phyloP scores from a whole-genome alignment of 2,888 invertebrate species.

The Dynastes grantii region DNA sequence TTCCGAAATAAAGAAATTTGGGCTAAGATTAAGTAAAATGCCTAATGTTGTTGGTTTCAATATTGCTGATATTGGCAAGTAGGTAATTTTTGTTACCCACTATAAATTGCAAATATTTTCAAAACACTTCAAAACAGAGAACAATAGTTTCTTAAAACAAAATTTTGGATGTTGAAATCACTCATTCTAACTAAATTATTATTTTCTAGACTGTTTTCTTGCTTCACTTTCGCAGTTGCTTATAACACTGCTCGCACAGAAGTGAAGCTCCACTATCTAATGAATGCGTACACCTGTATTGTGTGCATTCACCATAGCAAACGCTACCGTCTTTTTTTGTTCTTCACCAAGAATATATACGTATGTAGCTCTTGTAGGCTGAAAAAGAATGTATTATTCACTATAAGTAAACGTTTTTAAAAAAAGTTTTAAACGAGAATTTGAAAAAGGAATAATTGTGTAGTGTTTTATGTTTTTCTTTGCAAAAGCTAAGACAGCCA shows the following conservation, averaged over 20 bases:
- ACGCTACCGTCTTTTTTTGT: conserved; percentile 28
- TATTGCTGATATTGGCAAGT: too few species aligned
- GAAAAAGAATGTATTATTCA: neutral
- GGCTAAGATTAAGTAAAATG: too few species aligned
- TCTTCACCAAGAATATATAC: neutral
- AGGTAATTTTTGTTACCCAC: too few species aligned
- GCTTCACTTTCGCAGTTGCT: conserved; percentile 34
- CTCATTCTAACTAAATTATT: neutral
- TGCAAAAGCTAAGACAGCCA: too few species aligned
- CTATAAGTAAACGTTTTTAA: neutral
- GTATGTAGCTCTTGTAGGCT: neutral
- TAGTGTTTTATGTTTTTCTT: too few species aligned
- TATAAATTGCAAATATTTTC: too few species aligned
- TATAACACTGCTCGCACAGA: conserved; percentile 26
- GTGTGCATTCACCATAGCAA: conserved; percentile 63
- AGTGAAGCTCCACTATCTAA: conserved; percentile 42
- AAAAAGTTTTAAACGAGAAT: neutral
- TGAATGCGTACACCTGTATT: conserved; percentile 64
- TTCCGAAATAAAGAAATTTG: too few species aligned
- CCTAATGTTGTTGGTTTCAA: too few species aligned
- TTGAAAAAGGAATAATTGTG: too few species aligned
- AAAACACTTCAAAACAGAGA: too few species aligned
- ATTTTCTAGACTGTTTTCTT: neutral
- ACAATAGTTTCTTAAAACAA: too few species aligned
- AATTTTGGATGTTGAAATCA: neutral